Evolutionary conservation across 2,113 vertebrate species (phyloP).

Genomic region (Colistium nudipinnis): DNA sequence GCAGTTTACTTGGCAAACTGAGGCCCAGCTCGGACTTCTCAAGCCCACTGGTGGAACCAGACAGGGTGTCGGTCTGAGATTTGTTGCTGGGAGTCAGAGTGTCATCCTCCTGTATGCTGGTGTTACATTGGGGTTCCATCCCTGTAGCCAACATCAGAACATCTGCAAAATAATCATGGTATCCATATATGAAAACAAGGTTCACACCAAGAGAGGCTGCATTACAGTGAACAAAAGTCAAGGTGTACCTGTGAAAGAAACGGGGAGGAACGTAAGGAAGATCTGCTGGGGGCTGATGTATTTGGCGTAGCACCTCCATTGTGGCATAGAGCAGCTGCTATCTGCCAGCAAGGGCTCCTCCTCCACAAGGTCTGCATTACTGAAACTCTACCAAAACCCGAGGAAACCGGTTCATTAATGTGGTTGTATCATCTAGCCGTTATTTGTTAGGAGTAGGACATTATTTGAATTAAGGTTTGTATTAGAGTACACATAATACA

Average conservation of each 20-base stretch:
- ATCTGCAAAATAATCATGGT: conserved; percentile 75
- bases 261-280: conserved; percentile 93
- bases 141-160: conserved; percentile 84
- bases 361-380: conserved; percentile 84
- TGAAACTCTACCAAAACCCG: conserved; percentile 80
- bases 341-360: conserved; percentile 74
- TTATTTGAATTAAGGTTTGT: neutral
- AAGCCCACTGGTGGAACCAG: conserved; percentile 59
- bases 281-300: conserved; percentile 89
- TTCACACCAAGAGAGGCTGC: neutral
- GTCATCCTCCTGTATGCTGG: conserved; percentile 68
- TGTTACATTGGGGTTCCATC: conserved; percentile 78
- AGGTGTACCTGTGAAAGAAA: conserved; percentile 86
- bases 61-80: conserved; percentile 67
- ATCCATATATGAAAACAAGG: neutral
- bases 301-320: conserved; percentile 94
- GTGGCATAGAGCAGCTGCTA: conserved; percentile 71
- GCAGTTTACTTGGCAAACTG: conserved; percentile 23
- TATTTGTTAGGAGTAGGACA: neutral
- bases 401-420: neutral
- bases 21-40: conserved; percentile 54
- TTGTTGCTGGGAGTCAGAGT: conserved; percentile 68
- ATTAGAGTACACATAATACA: too few species aligned
- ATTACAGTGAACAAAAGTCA: neutral
- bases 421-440: too few species aligned